Evolutionary conservation across 2,888 invertebrate species (phyloP).

Genomic region (Nesidiocoris tenuis): DNA sequence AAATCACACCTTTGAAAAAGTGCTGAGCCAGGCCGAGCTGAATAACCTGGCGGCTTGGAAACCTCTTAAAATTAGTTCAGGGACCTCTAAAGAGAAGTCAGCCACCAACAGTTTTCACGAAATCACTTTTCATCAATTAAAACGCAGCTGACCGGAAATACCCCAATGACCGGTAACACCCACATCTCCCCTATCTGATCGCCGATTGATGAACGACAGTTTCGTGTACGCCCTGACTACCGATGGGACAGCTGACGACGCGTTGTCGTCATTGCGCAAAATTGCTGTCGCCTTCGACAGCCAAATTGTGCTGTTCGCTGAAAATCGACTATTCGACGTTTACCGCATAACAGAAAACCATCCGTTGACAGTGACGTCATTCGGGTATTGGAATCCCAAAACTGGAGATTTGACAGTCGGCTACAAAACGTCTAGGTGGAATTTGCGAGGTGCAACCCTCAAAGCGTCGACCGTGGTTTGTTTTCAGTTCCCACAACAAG

Average conservation of each 20-base stretch:
- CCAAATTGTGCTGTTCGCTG: neutral
- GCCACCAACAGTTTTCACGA: too few species aligned
- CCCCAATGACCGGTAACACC: too few species aligned
- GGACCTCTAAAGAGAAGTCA: too few species aligned
- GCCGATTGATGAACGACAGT: slow-evolving; percentile 2
- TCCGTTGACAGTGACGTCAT: neutral
- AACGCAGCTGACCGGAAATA: too few species aligned
- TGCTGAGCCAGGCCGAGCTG: too few species aligned
- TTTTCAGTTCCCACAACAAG: too few species aligned
- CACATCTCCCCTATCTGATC: too few species aligned
- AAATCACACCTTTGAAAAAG: too few species aligned
- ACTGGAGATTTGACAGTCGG: neutral
- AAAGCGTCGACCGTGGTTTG: slow-evolving; percentile 10
- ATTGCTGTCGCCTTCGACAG: slow-evolving; percentile 15
- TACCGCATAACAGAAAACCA: neutral
- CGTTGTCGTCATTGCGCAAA: neutral
- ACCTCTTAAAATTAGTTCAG: too few species aligned
- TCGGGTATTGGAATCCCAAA: slow-evolving; percentile 11
- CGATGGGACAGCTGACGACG: neutral
- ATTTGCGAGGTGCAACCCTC: slow-evolving; percentile 2
- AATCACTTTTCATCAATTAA: too few species aligned
- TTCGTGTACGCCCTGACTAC: neutral
- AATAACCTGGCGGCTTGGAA: too few species aligned
- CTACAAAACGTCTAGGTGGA: neutral
- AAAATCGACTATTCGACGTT: neutral